Evolutionary conservation across 2,797 vertebrate genomes (phyloP).

Genomic region (Crenichthys baileyi): DNA sequence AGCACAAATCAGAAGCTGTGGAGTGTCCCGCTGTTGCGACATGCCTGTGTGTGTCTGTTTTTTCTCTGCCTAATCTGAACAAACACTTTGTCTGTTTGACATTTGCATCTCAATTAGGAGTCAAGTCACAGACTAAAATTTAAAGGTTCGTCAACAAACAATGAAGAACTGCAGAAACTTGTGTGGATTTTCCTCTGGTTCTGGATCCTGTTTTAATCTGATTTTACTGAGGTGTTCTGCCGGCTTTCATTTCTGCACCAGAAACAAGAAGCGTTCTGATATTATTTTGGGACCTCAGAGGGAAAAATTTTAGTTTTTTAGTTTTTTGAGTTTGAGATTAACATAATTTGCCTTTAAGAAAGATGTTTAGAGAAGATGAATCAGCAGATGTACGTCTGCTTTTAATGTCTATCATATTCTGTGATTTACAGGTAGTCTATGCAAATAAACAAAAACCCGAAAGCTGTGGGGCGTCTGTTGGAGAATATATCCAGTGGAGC

Average conservation of each 20-base stretch:
- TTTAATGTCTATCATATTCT: not conserved
- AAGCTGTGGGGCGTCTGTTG: not conserved
- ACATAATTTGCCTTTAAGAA: not conserved
- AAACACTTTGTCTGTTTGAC: slow-evolving; percentile 23
- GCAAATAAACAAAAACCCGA: not conserved
- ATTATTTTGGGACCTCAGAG: not conserved
- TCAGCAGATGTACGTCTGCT: not conserved
- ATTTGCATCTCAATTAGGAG: slow-evolving; percentile 22
- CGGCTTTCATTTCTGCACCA: not conserved
- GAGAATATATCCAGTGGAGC: not conserved
- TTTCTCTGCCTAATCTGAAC: slow-evolving; percentile 26
- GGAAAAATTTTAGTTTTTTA: not conserved
- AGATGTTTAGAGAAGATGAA: not conserved
- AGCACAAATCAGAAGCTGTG: not conserved
- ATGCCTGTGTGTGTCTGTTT: not conserved
- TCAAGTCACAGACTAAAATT: slow-evolving; percentile 6
- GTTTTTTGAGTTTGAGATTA: not conserved
- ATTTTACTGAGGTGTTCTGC: not conserved
- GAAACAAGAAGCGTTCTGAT: not conserved
- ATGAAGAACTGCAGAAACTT: not conserved
- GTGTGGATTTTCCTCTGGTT: not conserved
- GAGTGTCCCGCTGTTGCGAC: not conserved
- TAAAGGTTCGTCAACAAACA: not conserved
- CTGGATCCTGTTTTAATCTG: not conserved
- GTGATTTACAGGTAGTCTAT: not conserved